Evolutionary conservation across 1,140 invertebrate species (phyloP).

Genomic region (Notospermus geniculatus): DNA sequence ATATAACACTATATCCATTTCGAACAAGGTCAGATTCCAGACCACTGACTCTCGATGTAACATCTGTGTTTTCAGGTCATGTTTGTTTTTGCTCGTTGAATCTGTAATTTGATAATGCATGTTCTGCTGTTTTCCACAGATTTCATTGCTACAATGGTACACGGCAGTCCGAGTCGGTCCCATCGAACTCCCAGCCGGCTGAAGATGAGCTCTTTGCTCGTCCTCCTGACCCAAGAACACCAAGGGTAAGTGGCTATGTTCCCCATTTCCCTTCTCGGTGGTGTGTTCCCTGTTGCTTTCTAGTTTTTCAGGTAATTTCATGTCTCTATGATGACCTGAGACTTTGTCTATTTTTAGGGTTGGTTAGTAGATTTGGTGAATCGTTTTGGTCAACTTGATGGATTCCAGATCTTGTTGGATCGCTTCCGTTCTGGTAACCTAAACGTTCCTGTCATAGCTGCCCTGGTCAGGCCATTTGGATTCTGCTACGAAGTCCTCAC

Average conservation of each 20-base stretch:
- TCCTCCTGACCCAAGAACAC: conserved; percentile 64
- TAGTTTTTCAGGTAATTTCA: no score
- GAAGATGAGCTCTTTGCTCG: conserved; percentile 80
- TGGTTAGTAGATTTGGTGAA: conserved; percentile 97
- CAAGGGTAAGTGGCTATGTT: conserved; percentile 53
- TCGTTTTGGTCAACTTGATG: conserved; percentile 83
- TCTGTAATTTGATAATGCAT: conserved; percentile 11
- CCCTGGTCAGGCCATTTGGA: conserved; percentile 86
- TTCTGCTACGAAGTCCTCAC: conserved; percentile 89
- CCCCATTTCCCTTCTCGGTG: no score
- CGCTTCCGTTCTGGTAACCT: conserved; percentile 70
- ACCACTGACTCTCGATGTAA: no score
- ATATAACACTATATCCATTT: no score
- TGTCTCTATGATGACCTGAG: no score
- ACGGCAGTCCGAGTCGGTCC: conserved; percentile 76
- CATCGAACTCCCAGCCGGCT: conserved; percentile 61
- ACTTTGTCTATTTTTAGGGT: conserved; percentile 62
- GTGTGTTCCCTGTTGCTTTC: no score
- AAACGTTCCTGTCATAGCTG: conserved; percentile 76
- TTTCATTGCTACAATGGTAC: conserved; percentile 91
- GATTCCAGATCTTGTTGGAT: conserved; percentile 84
- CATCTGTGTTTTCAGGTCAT: conserved; percentile 12
- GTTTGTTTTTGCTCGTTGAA: conserved; percentile 13
- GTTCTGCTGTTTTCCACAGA: conserved; percentile 58
- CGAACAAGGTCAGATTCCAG: no score